Base-by-base conservation (phyloP, 35 echinoderm and acorn worm genomes). In the Ophiothrix spiculata region DNA sequence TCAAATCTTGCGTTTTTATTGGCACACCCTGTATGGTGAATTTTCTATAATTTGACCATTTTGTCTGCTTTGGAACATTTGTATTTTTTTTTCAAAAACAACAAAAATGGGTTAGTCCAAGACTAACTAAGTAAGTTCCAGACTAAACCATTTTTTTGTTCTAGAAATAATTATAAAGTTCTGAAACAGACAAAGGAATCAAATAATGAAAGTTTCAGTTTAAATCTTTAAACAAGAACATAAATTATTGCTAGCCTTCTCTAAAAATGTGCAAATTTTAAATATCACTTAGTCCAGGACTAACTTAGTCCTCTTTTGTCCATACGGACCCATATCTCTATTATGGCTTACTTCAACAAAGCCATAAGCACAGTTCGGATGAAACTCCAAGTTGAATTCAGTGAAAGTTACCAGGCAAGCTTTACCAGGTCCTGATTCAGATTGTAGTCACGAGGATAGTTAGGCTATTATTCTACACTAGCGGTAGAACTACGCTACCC, bases 281-380 rank as follows among this genome's bases (percentile, higher is more conserved):
- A 11, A 54, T 54, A 21, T 8, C 45, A 8, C 45, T 54, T 8
- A 54, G 21, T 11, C 21, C 45, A 11, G 21, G 8, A 8, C 45
- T 11, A 21, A 54, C 21, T 54, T 8, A 54, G 21, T 11, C 8
- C 8, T 8, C 21, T 54, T 11, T 11, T 54, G 21, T 54, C 45
- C 45, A 54, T n/a, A n/a, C n/a, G n/a, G n/a, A n/a, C n/a, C n/a
- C n/a, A n/a, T n/a, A n/a, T n/a, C n/a, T n/a, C n/a, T n/a, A n/a
- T n/a, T n/a, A n/a, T n/a, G n/a, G n/a, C 64, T 11, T 84, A 90
- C 88, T 74, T 90, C 74, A 31, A 90, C 64, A 78, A 25, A 90
- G n/a, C 84, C 88, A 60, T 90, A 90, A 39, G 0, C 0, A 37
- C 88, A 90, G 0, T 60, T 77, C 15, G 39, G 23, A 0, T 74